Percentiles rank a stretch among this genome's conserved stretches.
Evolutionary conservation across 2,888 invertebrate species (phyloP).

Genomic region (Cephus nigrinus): DNA sequence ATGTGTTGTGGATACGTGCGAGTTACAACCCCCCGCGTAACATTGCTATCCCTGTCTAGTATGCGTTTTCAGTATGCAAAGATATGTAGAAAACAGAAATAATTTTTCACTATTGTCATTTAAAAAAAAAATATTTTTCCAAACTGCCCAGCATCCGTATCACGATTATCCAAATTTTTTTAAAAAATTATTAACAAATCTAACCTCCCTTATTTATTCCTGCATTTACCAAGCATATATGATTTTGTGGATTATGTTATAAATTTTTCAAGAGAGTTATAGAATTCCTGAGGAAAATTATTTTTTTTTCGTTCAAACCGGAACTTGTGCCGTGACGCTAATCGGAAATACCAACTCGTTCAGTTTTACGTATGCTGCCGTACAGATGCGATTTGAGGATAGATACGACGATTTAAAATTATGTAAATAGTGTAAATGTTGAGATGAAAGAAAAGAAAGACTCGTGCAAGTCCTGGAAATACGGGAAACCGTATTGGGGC

Average conservation of each 20-base stretch:
- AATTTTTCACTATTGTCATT: slow-evolving; percentile 36
- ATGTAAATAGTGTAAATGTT: background rate
- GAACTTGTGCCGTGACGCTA: background rate
- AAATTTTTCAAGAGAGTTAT: slow-evolving; percentile 14
- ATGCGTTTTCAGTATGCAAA: background rate
- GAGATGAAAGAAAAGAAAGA: background rate
- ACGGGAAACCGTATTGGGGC: background rate
- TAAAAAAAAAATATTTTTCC: slow-evolving; percentile 46
- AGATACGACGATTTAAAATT: background rate
- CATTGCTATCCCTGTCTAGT: slow-evolving; percentile 16
- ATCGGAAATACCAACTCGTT: background rate
- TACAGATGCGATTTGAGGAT: background rate
- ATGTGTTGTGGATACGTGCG: slow-evolving; percentile 52
- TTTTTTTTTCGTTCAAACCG: background rate
- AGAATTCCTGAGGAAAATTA: slow-evolving; percentile 2
- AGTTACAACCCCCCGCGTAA: slow-evolving; percentile 33
- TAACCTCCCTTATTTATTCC: background rate
- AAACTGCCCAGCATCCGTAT: slow-evolving; percentile 25
- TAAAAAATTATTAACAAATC: background rate
- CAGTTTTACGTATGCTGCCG: background rate
- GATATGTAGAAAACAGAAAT: background rate
- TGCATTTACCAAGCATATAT: background rate
- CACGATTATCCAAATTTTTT: slow-evolving; percentile 2
- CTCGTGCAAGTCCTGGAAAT: background rate
- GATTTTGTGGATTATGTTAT: slow-evolving; percentile 17